Percentiles rank a stretch among this genome's conserved stretches.
phyloP scores from a whole-genome alignment of 2,888 invertebrate species.

The Acleris sparsana region DNA sequence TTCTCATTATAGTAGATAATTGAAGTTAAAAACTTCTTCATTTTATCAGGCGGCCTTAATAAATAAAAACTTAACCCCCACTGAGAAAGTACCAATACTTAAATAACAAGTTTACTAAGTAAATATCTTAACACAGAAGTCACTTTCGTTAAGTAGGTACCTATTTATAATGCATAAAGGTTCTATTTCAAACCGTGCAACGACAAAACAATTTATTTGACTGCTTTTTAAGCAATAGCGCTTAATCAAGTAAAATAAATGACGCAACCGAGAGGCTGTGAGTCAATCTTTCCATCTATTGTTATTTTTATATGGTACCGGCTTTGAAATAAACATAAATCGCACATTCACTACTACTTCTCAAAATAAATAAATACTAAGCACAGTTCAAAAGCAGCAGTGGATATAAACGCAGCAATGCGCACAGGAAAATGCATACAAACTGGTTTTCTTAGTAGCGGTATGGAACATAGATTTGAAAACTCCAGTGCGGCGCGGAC shows the following conservation, averaged over 20 bases:
- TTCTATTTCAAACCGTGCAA: constrained; percentile 11
- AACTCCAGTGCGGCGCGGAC: constrained; percentile 65
- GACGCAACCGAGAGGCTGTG: constrained; percentile 26
- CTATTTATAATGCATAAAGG: no score
- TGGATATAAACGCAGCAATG: constrained; percentile 1
- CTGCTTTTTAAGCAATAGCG: constrained; percentile 34
- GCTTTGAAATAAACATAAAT: not conserved
- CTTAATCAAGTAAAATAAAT: constrained; percentile 36
- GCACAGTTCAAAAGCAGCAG: not conserved
- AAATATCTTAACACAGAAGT: no score
- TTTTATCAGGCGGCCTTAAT: no score
- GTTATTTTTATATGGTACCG: constrained; percentile 23
- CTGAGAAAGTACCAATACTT: no score
- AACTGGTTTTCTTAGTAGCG: constrained; percentile 22
- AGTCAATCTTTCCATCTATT: constrained; percentile 34
- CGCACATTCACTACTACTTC: not conserved
- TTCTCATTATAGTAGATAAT: no score
- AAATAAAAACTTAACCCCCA: no score
- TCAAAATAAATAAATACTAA: not conserved
- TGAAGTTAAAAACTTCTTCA: no score
- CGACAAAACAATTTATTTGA: constrained; percentile 29
- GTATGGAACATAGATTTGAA: constrained; percentile 36
- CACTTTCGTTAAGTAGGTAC: no score
- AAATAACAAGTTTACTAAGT: no score
- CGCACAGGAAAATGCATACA: constrained; percentile 23